Evolutionary conservation across 2,113 vertebrate genomes (phyloP).

Genomic region (Tachysurus vachellii): DNA sequence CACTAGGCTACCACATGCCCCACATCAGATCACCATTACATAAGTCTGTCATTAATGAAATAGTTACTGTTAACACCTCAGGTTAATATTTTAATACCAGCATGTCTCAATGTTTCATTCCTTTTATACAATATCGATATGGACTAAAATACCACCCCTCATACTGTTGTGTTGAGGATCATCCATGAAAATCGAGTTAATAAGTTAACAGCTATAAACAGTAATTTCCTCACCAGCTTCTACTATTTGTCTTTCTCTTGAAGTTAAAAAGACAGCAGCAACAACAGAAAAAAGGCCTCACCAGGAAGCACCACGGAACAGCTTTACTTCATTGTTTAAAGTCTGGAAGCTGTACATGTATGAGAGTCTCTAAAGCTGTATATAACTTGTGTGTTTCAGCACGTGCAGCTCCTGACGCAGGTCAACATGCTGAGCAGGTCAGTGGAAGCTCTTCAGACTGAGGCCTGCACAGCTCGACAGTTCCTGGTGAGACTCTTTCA

Average conservation of each 20-base stretch:
- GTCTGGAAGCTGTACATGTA: neutral
- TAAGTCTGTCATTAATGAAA: neutral
- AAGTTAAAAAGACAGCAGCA: neutral
- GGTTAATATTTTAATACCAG: neutral
- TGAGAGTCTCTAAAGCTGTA: neutral
- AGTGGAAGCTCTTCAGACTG: conserved; percentile 75
- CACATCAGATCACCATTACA: too few relatives aligned
- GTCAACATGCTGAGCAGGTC: conserved; percentile 80
- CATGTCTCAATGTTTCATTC: neutral
- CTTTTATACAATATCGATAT: neutral
- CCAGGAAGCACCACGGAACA: neutral
- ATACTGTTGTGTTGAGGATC: too few relatives aligned
- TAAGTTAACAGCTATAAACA: too few relatives aligned
- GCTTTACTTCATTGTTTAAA: neutral
- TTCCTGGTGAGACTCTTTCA: conserved; percentile 81
- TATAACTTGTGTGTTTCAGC: conserved; percentile 66
- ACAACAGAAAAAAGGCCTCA: neutral
- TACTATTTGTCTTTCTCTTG: neutral
- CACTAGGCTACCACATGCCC: too few relatives aligned
- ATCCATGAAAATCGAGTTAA: too few relatives aligned
- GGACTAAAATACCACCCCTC: too few relatives aligned
- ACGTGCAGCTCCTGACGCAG: conserved; percentile 90
- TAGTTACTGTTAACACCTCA: neutral
- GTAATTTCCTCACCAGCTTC: neutral
- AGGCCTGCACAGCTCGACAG: conserved; percentile 79